phyloP scores from a whole-genome alignment of 2,797 vertebrate genomes.

The Macropus fuliginosus region DNA sequence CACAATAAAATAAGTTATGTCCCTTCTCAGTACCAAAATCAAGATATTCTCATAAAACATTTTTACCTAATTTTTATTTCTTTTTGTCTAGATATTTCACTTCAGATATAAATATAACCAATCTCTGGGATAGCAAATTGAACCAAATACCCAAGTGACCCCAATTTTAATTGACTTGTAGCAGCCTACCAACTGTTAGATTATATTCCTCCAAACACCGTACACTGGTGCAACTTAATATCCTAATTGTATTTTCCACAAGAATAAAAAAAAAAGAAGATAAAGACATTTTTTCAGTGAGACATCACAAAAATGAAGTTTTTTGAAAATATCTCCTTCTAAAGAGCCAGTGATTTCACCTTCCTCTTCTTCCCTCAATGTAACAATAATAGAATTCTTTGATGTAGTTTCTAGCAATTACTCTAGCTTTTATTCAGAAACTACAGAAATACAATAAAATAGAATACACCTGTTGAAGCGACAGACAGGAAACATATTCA shows the following conservation, averaged over 20 bases:
- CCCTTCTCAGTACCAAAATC: conserved; percentile 19
- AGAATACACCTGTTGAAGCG: background rate
- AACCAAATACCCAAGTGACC: background rate
- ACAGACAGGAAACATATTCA: background rate
- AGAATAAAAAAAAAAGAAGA: background rate
- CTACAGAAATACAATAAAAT: background rate
- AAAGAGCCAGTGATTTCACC: background rate
- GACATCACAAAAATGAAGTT: background rate
- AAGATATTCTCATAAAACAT: background rate
- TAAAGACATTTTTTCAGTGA: background rate
- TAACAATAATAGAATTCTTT: background rate
- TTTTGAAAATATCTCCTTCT: background rate
- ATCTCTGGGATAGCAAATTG: background rate
- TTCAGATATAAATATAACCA: conserved; percentile 27
- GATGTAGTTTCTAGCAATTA: background rate
- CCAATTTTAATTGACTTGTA: conserved; percentile 12
- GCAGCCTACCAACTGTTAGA: background rate
- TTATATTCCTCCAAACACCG: background rate
- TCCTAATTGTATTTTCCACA: background rate
- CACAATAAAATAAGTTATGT: background rate
- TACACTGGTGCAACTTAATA: background rate
- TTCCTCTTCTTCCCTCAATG: background rate
- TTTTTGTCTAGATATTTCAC: background rate
- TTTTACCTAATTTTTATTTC: background rate
- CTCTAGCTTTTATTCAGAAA: background rate